A percentile compares a stretch with the other conserved stretches of the same genome.
phyloP scores from a whole-genome alignment of 2,888 invertebrate species.

The Lithophane socia region DNA sequence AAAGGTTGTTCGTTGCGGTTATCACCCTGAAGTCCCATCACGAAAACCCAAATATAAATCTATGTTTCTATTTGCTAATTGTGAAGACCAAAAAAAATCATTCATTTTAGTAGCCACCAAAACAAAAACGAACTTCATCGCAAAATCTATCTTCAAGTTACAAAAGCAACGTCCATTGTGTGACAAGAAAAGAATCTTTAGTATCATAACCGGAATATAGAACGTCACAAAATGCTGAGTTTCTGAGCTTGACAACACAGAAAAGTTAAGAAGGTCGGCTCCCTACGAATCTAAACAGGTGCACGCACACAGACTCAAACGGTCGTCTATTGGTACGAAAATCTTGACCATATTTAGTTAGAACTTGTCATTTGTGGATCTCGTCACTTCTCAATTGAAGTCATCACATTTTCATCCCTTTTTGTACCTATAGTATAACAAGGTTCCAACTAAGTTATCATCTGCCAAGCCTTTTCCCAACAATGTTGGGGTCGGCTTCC shows the following conservation, averaged over 20 bases:
- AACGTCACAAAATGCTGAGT: conserved; percentile 17
- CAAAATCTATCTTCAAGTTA: conserved; percentile 10
- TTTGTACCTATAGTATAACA: too few species aligned
- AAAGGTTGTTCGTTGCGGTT: not conserved
- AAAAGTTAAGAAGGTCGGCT: not conserved
- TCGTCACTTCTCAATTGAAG: too few species aligned
- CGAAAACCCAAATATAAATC: not conserved
- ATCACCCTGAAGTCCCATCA: not conserved
- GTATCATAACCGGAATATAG: conserved; percentile 17
- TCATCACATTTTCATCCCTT: too few species aligned
- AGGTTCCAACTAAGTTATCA: too few species aligned
- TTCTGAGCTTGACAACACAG: not conserved
- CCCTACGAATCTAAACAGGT: not conserved
- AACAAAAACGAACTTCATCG: not conserved
- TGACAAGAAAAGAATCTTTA: conserved; percentile 31
- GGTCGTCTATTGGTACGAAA: not conserved
- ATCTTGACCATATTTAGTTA: not conserved
- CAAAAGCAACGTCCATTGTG: conserved; percentile 25
- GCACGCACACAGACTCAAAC: not conserved
- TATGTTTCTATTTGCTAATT: not conserved
- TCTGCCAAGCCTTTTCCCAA: too few species aligned
- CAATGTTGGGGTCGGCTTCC: too few species aligned
- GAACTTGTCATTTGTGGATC: not conserved
- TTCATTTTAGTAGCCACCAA: not conserved
- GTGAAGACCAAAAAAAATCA: not conserved